A percentile compares a stretch with the other conserved stretches of the same genome.
These are phyloP conservation scores for Pseudochirops corinnae DNA, from an alignment of 2,797 vertebrate genomes.

Conservation along the genomic window DNA sequence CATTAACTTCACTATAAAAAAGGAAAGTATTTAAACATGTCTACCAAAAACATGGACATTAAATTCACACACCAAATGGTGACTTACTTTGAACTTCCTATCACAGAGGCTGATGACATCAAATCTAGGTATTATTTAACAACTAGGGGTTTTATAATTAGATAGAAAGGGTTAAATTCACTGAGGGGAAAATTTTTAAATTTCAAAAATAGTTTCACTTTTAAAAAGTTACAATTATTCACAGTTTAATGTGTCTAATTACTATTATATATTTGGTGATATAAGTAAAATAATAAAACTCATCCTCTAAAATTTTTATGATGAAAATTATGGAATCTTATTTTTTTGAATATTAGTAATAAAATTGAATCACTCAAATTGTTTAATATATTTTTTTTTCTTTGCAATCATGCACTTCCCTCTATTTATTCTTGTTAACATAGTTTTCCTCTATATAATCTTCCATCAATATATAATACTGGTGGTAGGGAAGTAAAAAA, in stretches of 20 bases:
- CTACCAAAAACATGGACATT: too few relatives aligned
- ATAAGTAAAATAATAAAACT: slow-evolving; percentile 24
- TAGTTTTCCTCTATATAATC: slow-evolving; percentile 40
- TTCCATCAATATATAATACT: slow-evolving; percentile 69
- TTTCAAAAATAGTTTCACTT: slow-evolving; percentile 11
- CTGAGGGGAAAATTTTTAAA: neutral
- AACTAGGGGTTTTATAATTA: too few relatives aligned
- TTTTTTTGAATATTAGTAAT: slow-evolving; percentile 18
- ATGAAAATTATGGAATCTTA: neutral
- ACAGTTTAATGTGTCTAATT: too few relatives aligned
- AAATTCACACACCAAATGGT: too few relatives aligned
- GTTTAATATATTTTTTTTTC: neutral
- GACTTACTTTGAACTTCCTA: too few relatives aligned
- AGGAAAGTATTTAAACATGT: too few relatives aligned
- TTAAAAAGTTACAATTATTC: neutral
- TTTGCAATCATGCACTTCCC: neutral
- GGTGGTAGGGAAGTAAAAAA: slow-evolving; percentile 66
- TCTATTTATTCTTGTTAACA: slow-evolving; percentile 33
- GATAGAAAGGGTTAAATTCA: neutral
- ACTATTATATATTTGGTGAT: too few relatives aligned
- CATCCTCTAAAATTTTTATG: neutral
- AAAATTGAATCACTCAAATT: slow-evolving; percentile 28
- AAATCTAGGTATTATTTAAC: too few relatives aligned
- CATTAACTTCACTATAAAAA: too few relatives aligned
- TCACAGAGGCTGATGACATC: too few relatives aligned